Percentiles rank a stretch among this genome's conserved stretches.
phyloP scores from a whole-genome alignment of 2,113 vertebrate species.

The Dendrocopos noguchii region DNA sequence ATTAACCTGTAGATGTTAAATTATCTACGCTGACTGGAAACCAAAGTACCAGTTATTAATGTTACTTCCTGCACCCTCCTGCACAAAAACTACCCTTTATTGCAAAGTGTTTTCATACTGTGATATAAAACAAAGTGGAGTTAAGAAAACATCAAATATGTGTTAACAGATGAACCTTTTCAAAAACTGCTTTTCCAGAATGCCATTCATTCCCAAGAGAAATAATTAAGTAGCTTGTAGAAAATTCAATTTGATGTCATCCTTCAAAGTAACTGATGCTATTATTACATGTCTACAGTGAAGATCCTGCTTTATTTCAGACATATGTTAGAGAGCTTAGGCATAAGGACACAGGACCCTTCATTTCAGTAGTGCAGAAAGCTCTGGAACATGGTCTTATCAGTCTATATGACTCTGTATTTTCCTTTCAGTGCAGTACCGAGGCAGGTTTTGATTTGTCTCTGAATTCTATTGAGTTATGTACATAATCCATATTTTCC shows the following conservation, averaged over 20 bases:
- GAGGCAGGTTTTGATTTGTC: background rate
- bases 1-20: background rate
- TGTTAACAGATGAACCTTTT: background rate
- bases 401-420: background rate
- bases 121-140: background rate
- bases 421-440: background rate
- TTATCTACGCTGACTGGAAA: background rate
- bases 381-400: background rate
- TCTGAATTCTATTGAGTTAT: background rate
- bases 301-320: background rate
- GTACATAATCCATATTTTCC: background rate
- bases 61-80: background rate
- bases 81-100: background rate
- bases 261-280: background rate
- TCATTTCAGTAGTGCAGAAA: background rate
- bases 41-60: background rate
- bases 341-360: background rate
- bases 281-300: background rate
- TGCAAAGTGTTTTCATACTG: background rate
- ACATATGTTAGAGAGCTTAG: background rate
- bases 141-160: background rate
- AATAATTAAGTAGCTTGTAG: background rate
- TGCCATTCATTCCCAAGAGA: background rate
- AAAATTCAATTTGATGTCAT: background rate
- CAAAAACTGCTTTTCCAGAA: background rate